Evolutionary conservation across 2,888 invertebrate species (phyloP).

Genomic region (Malachius bipustulatus): DNA sequence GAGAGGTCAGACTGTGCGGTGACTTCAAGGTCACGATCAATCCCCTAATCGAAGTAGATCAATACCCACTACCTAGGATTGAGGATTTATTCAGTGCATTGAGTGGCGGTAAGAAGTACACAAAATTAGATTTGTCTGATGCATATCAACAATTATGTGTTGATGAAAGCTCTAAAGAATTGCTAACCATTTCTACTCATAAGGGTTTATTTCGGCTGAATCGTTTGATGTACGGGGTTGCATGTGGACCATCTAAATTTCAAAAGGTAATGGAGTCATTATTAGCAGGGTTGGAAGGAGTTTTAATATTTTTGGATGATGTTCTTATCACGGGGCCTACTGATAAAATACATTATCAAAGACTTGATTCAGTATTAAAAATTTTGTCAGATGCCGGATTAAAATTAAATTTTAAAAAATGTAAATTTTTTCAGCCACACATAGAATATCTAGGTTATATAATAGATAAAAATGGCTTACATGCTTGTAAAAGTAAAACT

Average conservation of each 20-base stretch:
- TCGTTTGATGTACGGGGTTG: slow-evolving; percentile 22
- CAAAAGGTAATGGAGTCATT: slow-evolving; percentile 24
- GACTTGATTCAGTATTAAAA: neutral
- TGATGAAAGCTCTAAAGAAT: slow-evolving; percentile 12
- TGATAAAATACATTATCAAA: too few species aligned
- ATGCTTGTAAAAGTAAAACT: slow-evolving; percentile 4
- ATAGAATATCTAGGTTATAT: slow-evolving; percentile 13
- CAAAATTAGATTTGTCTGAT: slow-evolving; percentile 18
- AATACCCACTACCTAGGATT: slow-evolving; percentile 18
- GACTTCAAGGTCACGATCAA: slow-evolving; percentile 21
- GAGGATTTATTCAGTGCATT: slow-evolving; percentile 16
- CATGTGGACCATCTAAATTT: slow-evolving; percentile 25
- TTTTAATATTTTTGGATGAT: slow-evolving; percentile 20
- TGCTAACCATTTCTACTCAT: slow-evolving; percentile 22
- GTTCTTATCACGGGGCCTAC: slow-evolving; percentile 15
- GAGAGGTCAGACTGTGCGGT: slow-evolving; percentile 7
- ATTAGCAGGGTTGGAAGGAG: slow-evolving; percentile 15
- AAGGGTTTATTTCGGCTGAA: slow-evolving; percentile 22
- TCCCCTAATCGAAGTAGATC: slow-evolving; percentile 20
- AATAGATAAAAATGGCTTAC: slow-evolving; percentile 8
- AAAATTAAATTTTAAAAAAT: slow-evolving; percentile 17
- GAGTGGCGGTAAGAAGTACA: slow-evolving; percentile 16
- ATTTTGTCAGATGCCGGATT: slow-evolving; percentile 12
- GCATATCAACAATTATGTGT: slow-evolving; percentile 11
- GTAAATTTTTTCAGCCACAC: slow-evolving; percentile 16